phyloP scores from a whole-genome alignment of 2,113 vertebrate genomes.

The Setophaga coronata region DNA sequence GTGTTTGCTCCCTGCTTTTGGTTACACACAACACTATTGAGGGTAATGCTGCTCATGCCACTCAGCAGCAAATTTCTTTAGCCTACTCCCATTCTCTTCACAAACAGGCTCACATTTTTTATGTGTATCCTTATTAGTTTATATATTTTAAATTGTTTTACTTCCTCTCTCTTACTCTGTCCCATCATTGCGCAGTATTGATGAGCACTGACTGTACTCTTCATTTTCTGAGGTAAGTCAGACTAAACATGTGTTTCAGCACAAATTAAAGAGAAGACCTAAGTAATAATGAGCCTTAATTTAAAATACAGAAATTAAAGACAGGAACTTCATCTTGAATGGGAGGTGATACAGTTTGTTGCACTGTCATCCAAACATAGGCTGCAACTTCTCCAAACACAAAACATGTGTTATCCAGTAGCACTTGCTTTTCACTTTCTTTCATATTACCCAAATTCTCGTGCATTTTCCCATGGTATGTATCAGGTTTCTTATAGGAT shows the following conservation, averaged over 20 bases:
- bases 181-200: not conserved
- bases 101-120: not conserved
- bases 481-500: not conserved
- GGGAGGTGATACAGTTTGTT: not conserved
- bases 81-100: not conserved
- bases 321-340: not conserved
- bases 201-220: not conserved
- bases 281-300: not conserved
- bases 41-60: not conserved
- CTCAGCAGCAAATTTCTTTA: not conserved
- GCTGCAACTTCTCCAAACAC: not conserved
- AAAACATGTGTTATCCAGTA: not conserved
- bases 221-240: not conserved
- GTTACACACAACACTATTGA: not conserved
- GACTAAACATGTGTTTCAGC: not conserved
- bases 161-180: not conserved
- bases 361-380: not conserved
- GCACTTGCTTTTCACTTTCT: not conserved
- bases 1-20: not conserved
- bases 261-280: not conserved
- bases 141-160: not conserved
- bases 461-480: not conserved
- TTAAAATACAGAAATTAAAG: not conserved
- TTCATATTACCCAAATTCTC: not conserved
- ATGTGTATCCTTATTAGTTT: not conserved